Percentiles rank a stretch among this genome's conserved stretches.
These are phyloP conservation scores for Crotalus viridis DNA, from an alignment of 2,113 vertebrate genomes.

Conservation along the genomic window DNA sequence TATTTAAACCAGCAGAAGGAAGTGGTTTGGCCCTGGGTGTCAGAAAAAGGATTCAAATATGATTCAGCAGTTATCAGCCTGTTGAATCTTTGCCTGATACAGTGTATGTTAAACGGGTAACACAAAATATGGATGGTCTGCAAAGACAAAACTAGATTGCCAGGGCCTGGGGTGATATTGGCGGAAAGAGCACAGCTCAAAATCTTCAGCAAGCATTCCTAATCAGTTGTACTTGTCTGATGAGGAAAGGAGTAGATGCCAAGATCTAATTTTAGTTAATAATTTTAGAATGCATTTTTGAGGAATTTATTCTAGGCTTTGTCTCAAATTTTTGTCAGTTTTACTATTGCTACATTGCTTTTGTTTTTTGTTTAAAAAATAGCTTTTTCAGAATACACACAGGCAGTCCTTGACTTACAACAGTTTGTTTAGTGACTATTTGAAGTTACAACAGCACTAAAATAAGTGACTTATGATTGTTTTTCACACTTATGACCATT, in stretches of 20 bases:
- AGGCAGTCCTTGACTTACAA: background rate
- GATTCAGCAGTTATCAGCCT: background rate
- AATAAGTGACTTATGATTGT: background rate
- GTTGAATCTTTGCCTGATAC: background rate
- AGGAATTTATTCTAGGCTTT: background rate
- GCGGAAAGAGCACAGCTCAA: background rate
- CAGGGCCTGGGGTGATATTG: background rate
- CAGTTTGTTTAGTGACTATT: background rate
- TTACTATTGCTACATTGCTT: background rate
- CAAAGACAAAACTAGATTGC: background rate
- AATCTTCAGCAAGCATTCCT: background rate
- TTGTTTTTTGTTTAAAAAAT: background rate
- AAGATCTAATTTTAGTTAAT: background rate
- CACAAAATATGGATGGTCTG: background rate
- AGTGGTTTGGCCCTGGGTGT: background rate
- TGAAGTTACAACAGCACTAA: background rate
- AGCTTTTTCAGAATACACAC: background rate
- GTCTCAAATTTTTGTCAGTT: background rate
- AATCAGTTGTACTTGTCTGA: background rate
- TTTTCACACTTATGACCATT: background rate
- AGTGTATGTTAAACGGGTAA: background rate
- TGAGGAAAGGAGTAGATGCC: background rate
- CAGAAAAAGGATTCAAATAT: background rate
- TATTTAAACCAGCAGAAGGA: background rate
- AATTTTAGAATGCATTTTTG: background rate